Evolutionary conservation across 2,113 vertebrate species (phyloP).

Genomic region (Astur gentilis): DNA sequence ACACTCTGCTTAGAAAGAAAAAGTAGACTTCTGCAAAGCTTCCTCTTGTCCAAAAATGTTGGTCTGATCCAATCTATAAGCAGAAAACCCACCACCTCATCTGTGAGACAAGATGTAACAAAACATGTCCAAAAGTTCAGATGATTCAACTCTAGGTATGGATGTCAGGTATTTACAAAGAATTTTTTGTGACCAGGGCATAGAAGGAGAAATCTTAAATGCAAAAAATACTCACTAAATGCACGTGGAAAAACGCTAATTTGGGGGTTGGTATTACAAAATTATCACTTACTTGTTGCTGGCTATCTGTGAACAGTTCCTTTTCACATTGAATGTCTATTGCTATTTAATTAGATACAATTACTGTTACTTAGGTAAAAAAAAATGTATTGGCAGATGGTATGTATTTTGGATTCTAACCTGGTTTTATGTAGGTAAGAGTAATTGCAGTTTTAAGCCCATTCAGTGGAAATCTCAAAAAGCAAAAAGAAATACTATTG

Average conservation of each 20-base stretch:
- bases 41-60: background rate
- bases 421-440: background rate
- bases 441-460: background rate
- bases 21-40: background rate
- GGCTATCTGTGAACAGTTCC: background rate
- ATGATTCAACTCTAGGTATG: background rate
- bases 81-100: background rate
- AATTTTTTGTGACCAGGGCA: background rate
- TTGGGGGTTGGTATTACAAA: background rate
- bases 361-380: background rate
- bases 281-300: background rate
- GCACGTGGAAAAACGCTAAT: background rate
- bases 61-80: background rate
- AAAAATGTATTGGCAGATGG: background rate
- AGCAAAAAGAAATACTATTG: background rate
- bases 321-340: background rate
- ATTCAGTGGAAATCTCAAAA: background rate
- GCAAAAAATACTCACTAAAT: background rate
- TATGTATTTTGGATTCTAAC: background rate
- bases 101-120: background rate
- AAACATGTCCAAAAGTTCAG: background rate
- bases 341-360: background rate
- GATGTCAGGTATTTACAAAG: background rate
- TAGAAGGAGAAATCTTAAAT: background rate
- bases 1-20: background rate